Base-by-base conservation (phyloP, 2,888 invertebrate genomes). In the Tenthredo scrophulariae region DNA sequence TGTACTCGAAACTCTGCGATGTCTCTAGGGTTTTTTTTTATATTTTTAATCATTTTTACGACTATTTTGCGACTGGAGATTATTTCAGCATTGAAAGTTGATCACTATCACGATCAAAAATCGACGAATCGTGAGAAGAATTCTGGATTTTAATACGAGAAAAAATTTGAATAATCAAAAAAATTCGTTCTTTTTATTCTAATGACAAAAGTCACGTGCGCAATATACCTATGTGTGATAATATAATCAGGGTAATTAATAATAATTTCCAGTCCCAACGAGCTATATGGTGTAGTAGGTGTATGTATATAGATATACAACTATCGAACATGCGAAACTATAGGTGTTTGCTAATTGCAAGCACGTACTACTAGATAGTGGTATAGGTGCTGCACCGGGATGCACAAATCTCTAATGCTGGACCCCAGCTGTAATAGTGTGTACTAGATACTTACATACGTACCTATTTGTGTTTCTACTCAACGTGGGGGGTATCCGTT, bases 311-410 rank as follows among this genome's bases (percentile, higher is more conserved):
- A 43, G 22, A 40, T 9, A 50, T 4, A n/a, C 13, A 72, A 37
- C 74, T 74, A 46, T 74, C n/a, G 72, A 43, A 72, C 37, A 50
- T 29, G n/a, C n/a, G 75, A 9, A 40, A 33, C 33, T 37, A n/a
- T 33, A 77, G 50, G 50, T 77, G 75, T 50, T 77, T 50, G 75
- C 46, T 77, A 77, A 77, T 77, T 77, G 26, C 75, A 50, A 50
- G 15, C 75, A 77, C 50, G 50, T 77, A 77, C 22, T 33, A n/a
- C 7, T 22, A 18, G n/a, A 18, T 40, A 72, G 22, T 26, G 46
- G 46, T 46, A 15, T 46, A 46, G 46, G 46, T 46, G 62, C 26
- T 22, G 62, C 26, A 10, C 13, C 26, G 13, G 62, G 62, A 26
- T 62, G 62, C 26, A 62, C 62, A 62, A 62, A 62, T 62, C 26